These are phyloP conservation scores for Macropis europaea DNA, from an alignment of 2,888 invertebrate species.

Conservation along the genomic window DNA sequence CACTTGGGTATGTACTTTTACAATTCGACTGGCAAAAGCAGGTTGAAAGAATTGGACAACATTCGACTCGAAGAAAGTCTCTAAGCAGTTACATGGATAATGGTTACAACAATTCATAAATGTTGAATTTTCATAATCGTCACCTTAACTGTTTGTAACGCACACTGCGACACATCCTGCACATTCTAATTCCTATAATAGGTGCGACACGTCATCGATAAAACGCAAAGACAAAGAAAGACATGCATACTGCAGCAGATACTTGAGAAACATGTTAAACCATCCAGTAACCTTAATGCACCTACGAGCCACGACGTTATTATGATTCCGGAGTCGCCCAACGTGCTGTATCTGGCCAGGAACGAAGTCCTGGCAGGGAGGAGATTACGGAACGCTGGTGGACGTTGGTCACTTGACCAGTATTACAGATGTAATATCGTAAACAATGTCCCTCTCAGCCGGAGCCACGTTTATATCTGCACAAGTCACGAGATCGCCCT, in stretches of 20 bases:
- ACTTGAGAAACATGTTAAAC: constrained; percentile 51
- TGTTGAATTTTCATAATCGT: too few species aligned
- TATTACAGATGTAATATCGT: constrained; percentile 76
- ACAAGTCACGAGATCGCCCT: constrained; percentile 52
- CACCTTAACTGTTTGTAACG: too few species aligned
- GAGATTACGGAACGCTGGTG: constrained; percentile 68
- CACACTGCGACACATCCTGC: too few species aligned
- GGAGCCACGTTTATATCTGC: constrained; percentile 56
- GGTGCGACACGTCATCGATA: too few species aligned
- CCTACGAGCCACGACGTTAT: constrained; percentile 27
- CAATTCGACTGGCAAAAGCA: too few species aligned
- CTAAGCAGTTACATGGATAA: too few species aligned
- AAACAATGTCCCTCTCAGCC: constrained; percentile 72
- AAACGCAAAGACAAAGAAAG: not conserved
- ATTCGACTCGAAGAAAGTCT: too few species aligned
- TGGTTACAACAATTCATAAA: too few species aligned
- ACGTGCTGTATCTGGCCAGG: constrained; percentile 78
- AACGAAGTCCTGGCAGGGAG: constrained; percentile 60
- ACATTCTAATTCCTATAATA: too few species aligned
- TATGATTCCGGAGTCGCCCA: constrained; percentile 51
- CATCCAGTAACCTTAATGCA: constrained; percentile 9
- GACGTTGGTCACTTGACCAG: constrained; percentile 74
- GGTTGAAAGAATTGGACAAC: too few species aligned
- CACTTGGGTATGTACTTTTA: too few species aligned
- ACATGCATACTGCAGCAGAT: constrained; percentile 2